Base-by-base conservation (phyloP, 2,113 vertebrate species). In the Toxostoma redivivum region DNA sequence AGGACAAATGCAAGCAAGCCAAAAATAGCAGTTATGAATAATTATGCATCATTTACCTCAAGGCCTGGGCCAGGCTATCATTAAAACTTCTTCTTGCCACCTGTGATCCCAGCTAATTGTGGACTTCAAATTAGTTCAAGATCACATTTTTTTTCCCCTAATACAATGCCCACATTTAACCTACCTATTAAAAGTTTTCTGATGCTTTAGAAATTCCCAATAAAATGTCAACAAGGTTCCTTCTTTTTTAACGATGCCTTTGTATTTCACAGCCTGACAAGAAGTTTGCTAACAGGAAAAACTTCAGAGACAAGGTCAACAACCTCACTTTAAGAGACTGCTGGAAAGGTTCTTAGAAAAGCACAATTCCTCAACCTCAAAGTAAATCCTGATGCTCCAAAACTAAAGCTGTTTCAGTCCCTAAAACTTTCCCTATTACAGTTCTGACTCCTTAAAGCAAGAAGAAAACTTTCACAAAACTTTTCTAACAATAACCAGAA, bases 41-140 rank as follows among this genome's bases (percentile, higher is more conserved):
- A 99, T 99, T 99, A 99, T 98, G 98, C 98, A 98, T 99, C 98
- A 99, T 99, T 99, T 99, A 99, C 98, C 98, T 99, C 98, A 98
- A 99, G 98, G 98, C 97, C 98, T 98, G 96, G 97, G 97, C 98
- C 97, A 96, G 94, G 96, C 97, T 97, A 97, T 97, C 96, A 98
- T 97, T 98, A 97, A 97, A 98, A 98, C 95, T 97, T 97, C 97
- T 97, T 95, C 95, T 98, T 97, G 95, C 98, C 97, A 98, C 97
- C 97, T 97, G 96, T 98, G 97, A 98, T 97, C 96, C 94, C 35
- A 11, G 79, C 85, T 98, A 98, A 97, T 95, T 97, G 86, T 44
- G 90, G 96, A 96, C 92, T 97, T 97, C 11, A 97, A 98, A 98
- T 98, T 95, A 97, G 94, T 97, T 98, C 97, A 98, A 97, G 96